Conservation (phyloP, 2,797 vertebrate genomes). For the Melanotaenia pygmaea region DNA sequence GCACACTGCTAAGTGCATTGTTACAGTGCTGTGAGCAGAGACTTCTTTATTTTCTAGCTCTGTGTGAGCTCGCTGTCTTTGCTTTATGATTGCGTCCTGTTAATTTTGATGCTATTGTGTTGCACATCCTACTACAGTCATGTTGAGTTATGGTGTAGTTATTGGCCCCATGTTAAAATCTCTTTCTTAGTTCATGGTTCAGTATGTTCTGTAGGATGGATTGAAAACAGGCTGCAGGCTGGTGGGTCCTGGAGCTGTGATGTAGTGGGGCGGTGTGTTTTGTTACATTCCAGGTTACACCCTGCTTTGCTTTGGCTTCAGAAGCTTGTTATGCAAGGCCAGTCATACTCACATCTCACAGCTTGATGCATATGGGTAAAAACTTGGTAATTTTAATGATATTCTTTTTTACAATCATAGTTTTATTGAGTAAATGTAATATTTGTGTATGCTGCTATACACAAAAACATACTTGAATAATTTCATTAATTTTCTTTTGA, state of each 20-base stretch:
- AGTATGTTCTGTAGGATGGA: constrained; percentile 27
- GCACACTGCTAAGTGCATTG: neutral
- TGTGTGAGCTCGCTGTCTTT: constrained; percentile 4
- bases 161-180: constrained; percentile 38
- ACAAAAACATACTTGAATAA: neutral
- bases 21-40: neutral
- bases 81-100: constrained; percentile 50
- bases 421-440: neutral
- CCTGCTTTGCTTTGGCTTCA: constrained; percentile 73
- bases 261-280: constrained; percentile 51
- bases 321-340: constrained; percentile 60
- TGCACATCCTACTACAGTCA: constrained; percentile 25
- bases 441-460: neutral
- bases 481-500: neutral
- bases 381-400: neutral
- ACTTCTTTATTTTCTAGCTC: constrained; percentile 11
- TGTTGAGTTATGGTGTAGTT: constrained; percentile 32
- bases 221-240: constrained; percentile 36
- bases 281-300: constrained; percentile 79
- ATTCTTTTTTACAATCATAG: neutral
- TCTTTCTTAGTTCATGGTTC: constrained; percentile 30
- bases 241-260: constrained; percentile 35
- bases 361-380: constrained; percentile 19
- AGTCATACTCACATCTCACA: constrained; percentile 6
- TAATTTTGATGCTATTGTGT: constrained; percentile 48